Evolutionary conservation across 1,140 invertebrate genomes (phyloP).

Genomic region (Cryptotermes secundus): DNA sequence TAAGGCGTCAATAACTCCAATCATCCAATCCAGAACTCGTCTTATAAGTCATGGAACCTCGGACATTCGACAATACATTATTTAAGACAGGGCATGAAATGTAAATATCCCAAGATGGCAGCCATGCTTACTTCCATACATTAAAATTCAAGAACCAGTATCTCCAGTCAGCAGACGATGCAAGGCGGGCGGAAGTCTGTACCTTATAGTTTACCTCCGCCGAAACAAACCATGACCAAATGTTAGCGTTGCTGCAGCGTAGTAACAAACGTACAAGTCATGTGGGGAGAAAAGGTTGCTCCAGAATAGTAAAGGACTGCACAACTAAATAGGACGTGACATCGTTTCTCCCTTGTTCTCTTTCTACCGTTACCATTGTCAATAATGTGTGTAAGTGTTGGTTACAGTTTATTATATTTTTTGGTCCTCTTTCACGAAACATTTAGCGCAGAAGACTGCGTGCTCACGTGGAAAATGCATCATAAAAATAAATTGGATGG

Average conservation of each 20-base stretch:
- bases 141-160: too few relatives aligned
- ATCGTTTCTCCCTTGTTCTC: not conserved
- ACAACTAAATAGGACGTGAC: not conserved
- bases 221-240: not conserved
- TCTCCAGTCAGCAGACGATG: too few relatives aligned
- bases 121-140: too few relatives aligned
- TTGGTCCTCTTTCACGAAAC: not conserved
- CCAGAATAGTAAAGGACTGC: not conserved
- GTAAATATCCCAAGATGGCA: too few relatives aligned
- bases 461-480: not conserved
- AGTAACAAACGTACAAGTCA: not conserved
- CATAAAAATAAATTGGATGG: not conserved
- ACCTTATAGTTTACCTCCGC: not conserved
- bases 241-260: not conserved
- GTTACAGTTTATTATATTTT: not conserved
- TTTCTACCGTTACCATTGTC: not conserved
- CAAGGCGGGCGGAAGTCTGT: too few relatives aligned
- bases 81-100: too few relatives aligned
- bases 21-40: too few relatives aligned
- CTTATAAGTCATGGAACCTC: too few relatives aligned
- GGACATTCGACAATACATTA: too few relatives aligned
- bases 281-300: not conserved
- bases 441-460: not conserved
- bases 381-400: not conserved
- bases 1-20: too few relatives aligned